These are phyloP conservation scores for Malaclemys terrapin DNA, from an alignment of 2,113 vertebrate genomes.

Conservation along the genomic window DNA sequence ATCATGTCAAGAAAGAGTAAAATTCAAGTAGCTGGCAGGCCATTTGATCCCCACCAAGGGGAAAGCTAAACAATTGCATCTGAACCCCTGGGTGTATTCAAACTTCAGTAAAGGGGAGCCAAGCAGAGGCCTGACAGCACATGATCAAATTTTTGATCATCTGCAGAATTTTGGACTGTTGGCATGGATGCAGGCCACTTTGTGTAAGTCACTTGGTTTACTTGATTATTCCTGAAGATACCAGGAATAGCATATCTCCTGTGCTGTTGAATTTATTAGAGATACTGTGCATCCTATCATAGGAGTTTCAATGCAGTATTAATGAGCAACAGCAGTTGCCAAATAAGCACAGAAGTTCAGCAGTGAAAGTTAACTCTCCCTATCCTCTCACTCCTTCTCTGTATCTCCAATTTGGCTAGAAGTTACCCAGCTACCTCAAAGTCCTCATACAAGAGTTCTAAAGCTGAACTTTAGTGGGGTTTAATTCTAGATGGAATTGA, in stretches of 20 bases:
- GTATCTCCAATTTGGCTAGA: too few species aligned
- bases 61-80: background rate
- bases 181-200: background rate
- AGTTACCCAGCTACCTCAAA: background rate
- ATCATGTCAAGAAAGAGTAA: background rate
- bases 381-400: background rate
- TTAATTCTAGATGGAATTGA: background rate
- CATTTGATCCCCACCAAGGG: background rate
- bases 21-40: background rate
- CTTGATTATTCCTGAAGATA: background rate
- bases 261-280: accelerated
- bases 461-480: background rate
- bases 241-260: background rate
- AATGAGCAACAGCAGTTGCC: background rate
- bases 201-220: background rate
- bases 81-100: background rate
- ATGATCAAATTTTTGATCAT: background rate
- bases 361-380: background rate
- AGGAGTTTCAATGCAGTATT: background rate
- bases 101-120: background rate
- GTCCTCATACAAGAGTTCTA: background rate
- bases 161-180: background rate
- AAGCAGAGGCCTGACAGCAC: background rate
- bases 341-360: background rate
- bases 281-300: background rate